Evolutionary conservation across 2,797 vertebrate genomes (phyloP).

Genomic region (Rhabdophis nuchalis): DNA sequence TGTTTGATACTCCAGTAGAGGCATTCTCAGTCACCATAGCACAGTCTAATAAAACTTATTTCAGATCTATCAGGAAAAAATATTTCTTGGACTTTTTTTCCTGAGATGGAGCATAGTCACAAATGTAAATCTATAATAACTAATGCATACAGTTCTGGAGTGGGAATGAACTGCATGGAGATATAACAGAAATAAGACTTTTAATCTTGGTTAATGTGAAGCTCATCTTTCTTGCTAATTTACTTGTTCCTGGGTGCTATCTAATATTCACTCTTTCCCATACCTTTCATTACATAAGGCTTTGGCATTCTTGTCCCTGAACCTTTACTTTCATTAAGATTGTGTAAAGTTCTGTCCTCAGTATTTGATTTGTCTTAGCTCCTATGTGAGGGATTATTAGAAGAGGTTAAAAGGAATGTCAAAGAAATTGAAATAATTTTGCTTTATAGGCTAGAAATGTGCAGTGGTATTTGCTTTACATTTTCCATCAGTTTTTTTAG

Average conservation of each 20-base stretch:
- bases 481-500: not conserved
- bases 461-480: not conserved
- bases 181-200: not conserved
- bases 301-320: not conserved
- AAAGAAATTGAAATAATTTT: not conserved
- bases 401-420: not conserved
- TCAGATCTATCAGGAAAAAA: not conserved
- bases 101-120: not conserved
- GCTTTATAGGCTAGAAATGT: not conserved
- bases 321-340: not conserved
- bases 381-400: not conserved
- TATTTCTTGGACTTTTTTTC: not conserved
- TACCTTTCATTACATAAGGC: not conserved
- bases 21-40: not conserved
- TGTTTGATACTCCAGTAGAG: constrained; percentile 19
- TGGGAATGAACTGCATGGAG: not conserved
- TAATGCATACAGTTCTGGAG: not conserved
- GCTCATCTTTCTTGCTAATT: not conserved
- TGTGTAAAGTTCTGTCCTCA: not conserved
- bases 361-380: not conserved
- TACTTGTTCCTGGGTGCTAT: not conserved
- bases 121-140: not conserved
- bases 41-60: not conserved
- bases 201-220: not conserved
- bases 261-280: not conserved